Evolutionary conservation across 2,113 vertebrate genomes (phyloP), one percentile per base, ranked within the genome.

Genomic region (Struthidea cinerea): DNA sequence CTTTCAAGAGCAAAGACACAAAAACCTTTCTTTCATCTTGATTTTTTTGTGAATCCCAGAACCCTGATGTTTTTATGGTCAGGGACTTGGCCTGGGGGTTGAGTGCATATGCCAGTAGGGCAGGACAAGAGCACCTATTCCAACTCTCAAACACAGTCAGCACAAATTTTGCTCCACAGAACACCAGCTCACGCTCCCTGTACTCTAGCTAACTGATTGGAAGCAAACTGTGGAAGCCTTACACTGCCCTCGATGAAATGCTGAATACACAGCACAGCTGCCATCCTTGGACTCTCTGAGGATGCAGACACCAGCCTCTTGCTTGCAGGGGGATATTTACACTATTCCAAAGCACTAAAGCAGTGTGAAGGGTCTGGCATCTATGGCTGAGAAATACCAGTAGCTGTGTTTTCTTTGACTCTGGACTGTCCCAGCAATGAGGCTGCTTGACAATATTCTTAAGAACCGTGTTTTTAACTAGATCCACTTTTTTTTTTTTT

Each of bases 401-500:
- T 16, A 89, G 46, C 87, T 85, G 41, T 71, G 47, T 75, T 87
- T 93, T 75, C 44, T 78, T 64, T 71, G 35, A 82, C 50, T 63
- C 12, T 87, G 65, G 69, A 77, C 35, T 88, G 59, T 76, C 39
- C 78, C 10, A 4, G 42, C 33, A 79, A 65, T 39, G 10, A 69
- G 19, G 7, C 10, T 80, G 33, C 50, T 60, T 52, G 55, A 80
- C 11, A 65, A 49, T 59, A 70, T 74, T 11, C 22, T 83, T 93
- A 55, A 41, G 7, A 89, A 46, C 9, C 28, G 4, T 12, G 6
- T 28, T 68, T 80, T 80, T 56, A 64, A 63, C 9, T 50, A 73
- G 53, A 57, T 79, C 8, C 1, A 2, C 10, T 26, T 20, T 23
- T 28, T 19, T 15, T 8, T 27, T 44, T 69, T 52, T 87, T 26